Evolutionary conservation across 1,140 invertebrate genomes (phyloP).

Genomic region (Lepidurus arcticus): DNA sequence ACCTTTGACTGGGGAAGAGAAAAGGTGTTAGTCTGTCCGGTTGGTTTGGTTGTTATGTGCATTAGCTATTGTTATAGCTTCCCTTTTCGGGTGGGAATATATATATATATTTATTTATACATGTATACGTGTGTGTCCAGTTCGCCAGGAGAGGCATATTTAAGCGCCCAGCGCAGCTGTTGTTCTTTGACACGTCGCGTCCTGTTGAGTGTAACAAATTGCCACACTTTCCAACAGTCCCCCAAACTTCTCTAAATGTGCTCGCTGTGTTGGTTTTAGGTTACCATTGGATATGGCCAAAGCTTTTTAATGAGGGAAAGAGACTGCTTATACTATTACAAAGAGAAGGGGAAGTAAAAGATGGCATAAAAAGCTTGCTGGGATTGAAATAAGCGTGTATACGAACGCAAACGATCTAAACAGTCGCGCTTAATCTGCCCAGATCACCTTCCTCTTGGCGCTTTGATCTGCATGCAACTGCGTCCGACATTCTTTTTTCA

Average conservation of each 20-base stretch:
- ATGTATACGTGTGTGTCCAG: no score
- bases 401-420: not conserved
- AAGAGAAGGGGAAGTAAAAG: not conserved
- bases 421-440: not conserved
- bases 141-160: not conserved
- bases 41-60: not conserved
- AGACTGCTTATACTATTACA: not conserved
- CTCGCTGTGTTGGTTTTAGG: no score
- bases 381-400: no score
- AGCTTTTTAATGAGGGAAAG: not conserved
- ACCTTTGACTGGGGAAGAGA: not conserved
- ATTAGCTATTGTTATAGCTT: not conserved
- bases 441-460: not conserved
- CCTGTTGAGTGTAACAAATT: not conserved
- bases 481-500: not conserved
- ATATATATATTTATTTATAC: no score
- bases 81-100: no score
- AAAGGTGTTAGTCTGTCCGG: conserved; percentile 14
- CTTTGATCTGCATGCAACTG: not conserved
- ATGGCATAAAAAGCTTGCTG: no score
- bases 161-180: conserved; percentile 6
- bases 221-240: not conserved
- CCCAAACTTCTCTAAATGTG: not conserved
- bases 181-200: conserved; percentile 13
- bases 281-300: not conserved